A percentile compares a stretch with the other conserved stretches of the same genome.
phyloP scores from a whole-genome alignment of 2,797 vertebrate genomes.

The Hemibagrus guttatus region DNA sequence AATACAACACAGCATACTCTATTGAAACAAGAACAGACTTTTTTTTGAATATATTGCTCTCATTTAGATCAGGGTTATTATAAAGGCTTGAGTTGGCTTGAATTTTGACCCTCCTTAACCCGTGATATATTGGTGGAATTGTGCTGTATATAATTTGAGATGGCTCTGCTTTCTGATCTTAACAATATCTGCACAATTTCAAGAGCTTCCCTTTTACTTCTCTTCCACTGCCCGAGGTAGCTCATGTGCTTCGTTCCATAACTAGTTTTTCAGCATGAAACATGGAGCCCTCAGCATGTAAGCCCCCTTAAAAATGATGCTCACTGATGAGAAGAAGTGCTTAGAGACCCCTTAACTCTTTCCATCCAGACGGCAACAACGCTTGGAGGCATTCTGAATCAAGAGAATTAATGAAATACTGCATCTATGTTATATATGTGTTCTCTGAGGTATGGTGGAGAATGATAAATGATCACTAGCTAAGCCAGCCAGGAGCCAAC shows the following conservation, averaged over 20 bases:
- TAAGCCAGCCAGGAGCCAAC: neutral
- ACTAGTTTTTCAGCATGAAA: slow-evolving; percentile 38
- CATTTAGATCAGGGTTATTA: neutral
- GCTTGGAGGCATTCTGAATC: slow-evolving; percentile 30
- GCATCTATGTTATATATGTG: slow-evolving; percentile 15
- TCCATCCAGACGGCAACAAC: slow-evolving; percentile 31
- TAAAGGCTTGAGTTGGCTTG: slow-evolving; percentile 30
- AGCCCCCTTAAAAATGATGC: slow-evolving; percentile 47
- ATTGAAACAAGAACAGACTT: too few species aligned
- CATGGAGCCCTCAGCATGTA: slow-evolving; percentile 27
- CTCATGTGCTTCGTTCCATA: slow-evolving; percentile 43
- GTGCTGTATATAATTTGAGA: slow-evolving; percentile 41
- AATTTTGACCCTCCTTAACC: slow-evolving; percentile 28
- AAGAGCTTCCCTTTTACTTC: slow-evolving; percentile 30
- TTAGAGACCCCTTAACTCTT: slow-evolving; percentile 43
- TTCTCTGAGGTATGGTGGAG: slow-evolving; percentile 16
- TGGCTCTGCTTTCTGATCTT: slow-evolving; percentile 51
- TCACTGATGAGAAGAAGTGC: slow-evolving; percentile 37
- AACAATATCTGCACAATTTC: slow-evolving; percentile 53
- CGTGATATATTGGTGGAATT: slow-evolving; percentile 30
- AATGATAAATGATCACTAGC: slow-evolving; percentile 32
- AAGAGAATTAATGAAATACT: neutral
- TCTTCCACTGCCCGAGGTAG: slow-evolving; percentile 40
- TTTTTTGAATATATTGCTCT: neutral
- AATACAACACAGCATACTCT: neutral